Evolutionary conservation across 1,140 invertebrate genomes (phyloP).

Genomic region (Oryctes rhinoceros): DNA sequence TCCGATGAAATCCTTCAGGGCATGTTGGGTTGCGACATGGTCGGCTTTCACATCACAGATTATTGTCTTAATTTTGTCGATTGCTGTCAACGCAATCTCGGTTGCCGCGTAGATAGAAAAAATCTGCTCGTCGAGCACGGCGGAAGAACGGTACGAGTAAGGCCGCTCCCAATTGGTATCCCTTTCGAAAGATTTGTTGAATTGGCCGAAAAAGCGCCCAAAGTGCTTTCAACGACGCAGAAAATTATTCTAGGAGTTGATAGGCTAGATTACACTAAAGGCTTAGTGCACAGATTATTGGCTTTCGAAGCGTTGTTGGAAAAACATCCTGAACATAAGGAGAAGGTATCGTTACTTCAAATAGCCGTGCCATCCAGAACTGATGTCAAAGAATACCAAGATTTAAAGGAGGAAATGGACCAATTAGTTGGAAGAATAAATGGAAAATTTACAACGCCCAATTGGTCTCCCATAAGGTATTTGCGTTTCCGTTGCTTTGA

Average conservation of each 20-base stretch:
- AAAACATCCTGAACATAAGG: constrained; percentile 86
- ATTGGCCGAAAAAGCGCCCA: constrained; percentile 79
- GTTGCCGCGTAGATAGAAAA: constrained; percentile 87
- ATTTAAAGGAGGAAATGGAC: constrained; percentile 90
- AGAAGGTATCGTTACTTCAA: constrained; percentile 83
- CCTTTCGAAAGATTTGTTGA: constrained; percentile 87
- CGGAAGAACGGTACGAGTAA: constrained; percentile 81
- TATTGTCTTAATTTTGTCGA: constrained; percentile 93
- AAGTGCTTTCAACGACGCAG: constrained; percentile 73
- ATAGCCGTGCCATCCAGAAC: constrained; percentile 90
- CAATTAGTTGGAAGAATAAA: constrained; percentile 88
- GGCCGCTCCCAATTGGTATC: constrained; percentile 86
- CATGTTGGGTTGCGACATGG: constrained; percentile 88
- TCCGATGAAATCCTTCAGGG: constrained; percentile 92
- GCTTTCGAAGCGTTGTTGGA: constrained; percentile 86
- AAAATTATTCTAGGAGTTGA: constrained; percentile 88
- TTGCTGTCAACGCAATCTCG: constrained; percentile 86
- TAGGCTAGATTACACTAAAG: constrained; percentile 91
- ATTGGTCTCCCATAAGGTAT: constrained; percentile 87
- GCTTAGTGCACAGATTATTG: constrained; percentile 82
- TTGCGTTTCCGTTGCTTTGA: neutral
- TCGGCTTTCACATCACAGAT: constrained; percentile 91
- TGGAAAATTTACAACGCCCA: constrained; percentile 85
- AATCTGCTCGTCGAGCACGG: constrained; percentile 88
- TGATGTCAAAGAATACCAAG: constrained; percentile 90